These are phyloP conservation scores for Meriones psammophilus DNA, from an alignment of 2,797 vertebrate species.

Conservation along the genomic window DNA sequence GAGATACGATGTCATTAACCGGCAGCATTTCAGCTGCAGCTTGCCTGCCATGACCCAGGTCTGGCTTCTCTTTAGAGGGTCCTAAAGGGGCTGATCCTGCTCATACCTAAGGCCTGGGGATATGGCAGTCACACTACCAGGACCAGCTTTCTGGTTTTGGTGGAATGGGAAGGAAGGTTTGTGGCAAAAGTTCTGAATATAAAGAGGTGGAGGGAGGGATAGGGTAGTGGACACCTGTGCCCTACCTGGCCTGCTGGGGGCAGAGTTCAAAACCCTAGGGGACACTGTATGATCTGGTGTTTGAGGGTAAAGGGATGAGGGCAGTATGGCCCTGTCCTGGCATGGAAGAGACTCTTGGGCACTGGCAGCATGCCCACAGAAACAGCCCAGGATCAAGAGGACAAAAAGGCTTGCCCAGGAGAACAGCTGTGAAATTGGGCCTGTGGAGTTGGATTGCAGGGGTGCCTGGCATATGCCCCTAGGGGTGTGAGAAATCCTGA, in stretches of 20 bases:
- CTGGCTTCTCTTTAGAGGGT: neutral
- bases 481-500: neutral
- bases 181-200: neutral
- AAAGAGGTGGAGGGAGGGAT: neutral
- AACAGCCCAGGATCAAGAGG: neutral
- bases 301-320: too few species aligned
- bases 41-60: neutral
- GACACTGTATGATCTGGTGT: neutral
- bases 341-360: neutral
- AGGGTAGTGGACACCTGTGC: neutral
- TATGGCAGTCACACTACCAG: neutral
- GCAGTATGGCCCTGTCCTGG: neutral
- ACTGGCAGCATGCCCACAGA: neutral
- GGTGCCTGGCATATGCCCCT: too few species aligned
- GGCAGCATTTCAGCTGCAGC: neutral
- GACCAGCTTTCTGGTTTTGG: neutral
- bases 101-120: neutral
- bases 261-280: neutral
- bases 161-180: conserved; percentile 4
- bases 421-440: neutral
- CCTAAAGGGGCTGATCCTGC: neutral
- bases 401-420: neutral
- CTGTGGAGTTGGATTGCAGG: neutral
- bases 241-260: neutral
- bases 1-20: neutral